Percentiles rank a stretch among this genome's conserved stretches.
Evolutionary conservation across 2,113 vertebrate genomes (phyloP).

Genomic region (Rhizomys pruinosus): DNA sequence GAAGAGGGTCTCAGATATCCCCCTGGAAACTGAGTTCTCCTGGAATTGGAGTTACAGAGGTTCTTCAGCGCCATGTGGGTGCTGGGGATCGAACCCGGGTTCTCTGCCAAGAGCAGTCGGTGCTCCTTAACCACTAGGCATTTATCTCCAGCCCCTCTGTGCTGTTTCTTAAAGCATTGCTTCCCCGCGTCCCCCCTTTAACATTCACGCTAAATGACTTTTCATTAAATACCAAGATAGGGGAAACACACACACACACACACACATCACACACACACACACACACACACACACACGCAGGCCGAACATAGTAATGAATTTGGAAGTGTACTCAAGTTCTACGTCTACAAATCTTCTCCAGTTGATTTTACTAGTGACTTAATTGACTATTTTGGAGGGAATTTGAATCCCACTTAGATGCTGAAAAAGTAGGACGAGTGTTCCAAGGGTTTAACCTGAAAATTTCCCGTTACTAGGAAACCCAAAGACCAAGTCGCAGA

Average conservation of each 20-base stretch:
- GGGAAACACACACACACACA: background rate
- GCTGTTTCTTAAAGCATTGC: background rate
- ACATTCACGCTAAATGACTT: background rate
- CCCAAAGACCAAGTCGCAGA: background rate
- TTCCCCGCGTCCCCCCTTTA: background rate
- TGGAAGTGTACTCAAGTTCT: background rate
- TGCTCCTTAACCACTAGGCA: no score
- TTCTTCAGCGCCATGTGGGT: no score
- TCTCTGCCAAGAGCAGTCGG: no score
- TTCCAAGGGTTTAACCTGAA: slow-evolving; percentile 27
- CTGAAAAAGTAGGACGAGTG: background rate
- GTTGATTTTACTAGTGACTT: background rate
- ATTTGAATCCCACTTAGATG: background rate
- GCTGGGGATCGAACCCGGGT: no score
- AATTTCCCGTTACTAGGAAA: slow-evolving; percentile 31
- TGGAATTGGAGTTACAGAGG: no score
- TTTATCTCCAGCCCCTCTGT: no score
- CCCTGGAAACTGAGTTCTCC: no score
- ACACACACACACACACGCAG: background rate
- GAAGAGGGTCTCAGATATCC: no score
- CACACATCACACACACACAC: background rate
- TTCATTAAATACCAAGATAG: background rate
- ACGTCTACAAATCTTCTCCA: background rate
- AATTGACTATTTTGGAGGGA: background rate
- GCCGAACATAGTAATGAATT: background rate